Evolutionary conservation across 2,888 invertebrate genomes (phyloP).

Genomic region (Gerris lacustris): DNA sequence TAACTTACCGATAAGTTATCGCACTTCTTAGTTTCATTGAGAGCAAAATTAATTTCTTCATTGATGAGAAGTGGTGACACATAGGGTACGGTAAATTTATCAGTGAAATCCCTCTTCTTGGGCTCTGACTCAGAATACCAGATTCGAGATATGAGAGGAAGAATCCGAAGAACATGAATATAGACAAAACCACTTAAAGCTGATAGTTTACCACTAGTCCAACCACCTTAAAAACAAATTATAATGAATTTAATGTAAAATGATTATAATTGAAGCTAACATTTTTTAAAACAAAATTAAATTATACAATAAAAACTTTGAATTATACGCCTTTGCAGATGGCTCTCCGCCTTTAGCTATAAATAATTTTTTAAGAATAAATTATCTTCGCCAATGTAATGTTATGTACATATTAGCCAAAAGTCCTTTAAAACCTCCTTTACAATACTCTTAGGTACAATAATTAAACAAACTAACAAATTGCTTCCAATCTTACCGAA

Average conservation of each 20-base stretch:
- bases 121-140: constrained; percentile 63
- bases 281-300: no score
- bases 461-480: no score
- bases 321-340: no score
- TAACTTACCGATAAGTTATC: constrained; percentile 50
- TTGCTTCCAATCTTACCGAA: no score
- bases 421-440: no score
- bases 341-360: no score
- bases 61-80: constrained; percentile 54
- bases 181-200: constrained; percentile 55
- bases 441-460: no score
- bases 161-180: constrained; percentile 47
- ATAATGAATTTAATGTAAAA: neutral
- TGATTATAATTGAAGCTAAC: no score
- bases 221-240: constrained; percentile 23
- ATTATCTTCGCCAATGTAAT: no score
- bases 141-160: constrained; percentile 60
- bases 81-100: constrained; percentile 53
- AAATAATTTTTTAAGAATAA: no score
- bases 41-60: constrained; percentile 50
- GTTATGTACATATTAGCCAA: no score
- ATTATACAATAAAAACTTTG: no score
- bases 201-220: constrained; percentile 39
- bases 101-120: constrained; percentile 51
- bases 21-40: constrained; percentile 40